Percentiles rank a stretch among this genome's conserved stretches.
These are phyloP conservation scores for Phanerotoma sp. DNA, from an alignment of 2,888 invertebrate species.

Conservation along the genomic window DNA sequence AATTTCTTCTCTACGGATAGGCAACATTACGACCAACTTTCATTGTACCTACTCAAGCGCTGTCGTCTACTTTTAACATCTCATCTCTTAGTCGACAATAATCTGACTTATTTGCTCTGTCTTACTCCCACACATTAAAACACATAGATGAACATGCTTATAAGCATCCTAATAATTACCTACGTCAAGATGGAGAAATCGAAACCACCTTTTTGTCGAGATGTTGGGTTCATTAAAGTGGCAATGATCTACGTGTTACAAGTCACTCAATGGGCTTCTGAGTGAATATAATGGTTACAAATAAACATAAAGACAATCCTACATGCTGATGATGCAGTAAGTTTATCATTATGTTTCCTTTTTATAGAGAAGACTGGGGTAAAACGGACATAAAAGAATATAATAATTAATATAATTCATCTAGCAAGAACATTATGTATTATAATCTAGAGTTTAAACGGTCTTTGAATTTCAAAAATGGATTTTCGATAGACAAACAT, in stretches of 20 bases:
- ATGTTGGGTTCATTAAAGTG: background rate
- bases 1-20: slow-evolving; percentile 37
- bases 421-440: too few species aligned
- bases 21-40: slow-evolving; percentile 26
- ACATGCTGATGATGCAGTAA: background rate
- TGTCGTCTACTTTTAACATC: slow-evolving; percentile 14
- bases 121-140: slow-evolving; percentile 9
- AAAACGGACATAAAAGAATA: background rate
- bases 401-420: too few species aligned
- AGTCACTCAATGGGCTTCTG: background rate
- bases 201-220: slow-evolving; percentile 1
- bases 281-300: background rate
- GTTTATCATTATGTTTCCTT: background rate
- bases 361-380: background rate
- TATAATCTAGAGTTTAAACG: too few species aligned
- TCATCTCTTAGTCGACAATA: background rate
- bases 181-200: slow-evolving; percentile 14
- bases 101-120: background rate
- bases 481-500: too few species aligned
- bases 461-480: too few species aligned
- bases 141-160: slow-evolving; percentile 9
- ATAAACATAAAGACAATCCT: background rate
- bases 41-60: slow-evolving; percentile 19
- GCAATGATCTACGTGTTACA: background rate
- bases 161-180: slow-evolving; percentile 12